Conservation (phyloP, 2,797 vertebrate genomes). For the Pseudochaenichthys georgianus region DNA sequence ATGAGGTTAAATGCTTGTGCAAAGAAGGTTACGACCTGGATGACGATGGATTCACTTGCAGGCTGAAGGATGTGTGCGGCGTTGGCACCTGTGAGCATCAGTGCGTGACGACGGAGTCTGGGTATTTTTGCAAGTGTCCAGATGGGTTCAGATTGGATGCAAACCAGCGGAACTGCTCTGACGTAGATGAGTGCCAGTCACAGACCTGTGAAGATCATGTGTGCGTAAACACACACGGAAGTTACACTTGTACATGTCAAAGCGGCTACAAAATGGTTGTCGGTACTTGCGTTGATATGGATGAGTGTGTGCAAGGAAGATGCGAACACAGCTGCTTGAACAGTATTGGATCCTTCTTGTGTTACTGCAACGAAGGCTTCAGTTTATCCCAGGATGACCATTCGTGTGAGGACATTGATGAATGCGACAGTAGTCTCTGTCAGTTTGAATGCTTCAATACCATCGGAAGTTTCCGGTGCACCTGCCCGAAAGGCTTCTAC, state of each 20-base stretch:
- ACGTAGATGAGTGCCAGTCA: slow-evolving; percentile 77
- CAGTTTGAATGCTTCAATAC: slow-evolving; percentile 75
- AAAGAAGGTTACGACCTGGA: slow-evolving; percentile 69
- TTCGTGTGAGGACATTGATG: slow-evolving; percentile 74
- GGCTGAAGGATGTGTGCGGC: slow-evolving; percentile 58
- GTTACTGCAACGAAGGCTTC: slow-evolving; percentile 77
- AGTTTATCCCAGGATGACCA: slow-evolving; percentile 39
- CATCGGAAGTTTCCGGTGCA: slow-evolving; percentile 74
- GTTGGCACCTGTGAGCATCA: slow-evolving; percentile 64
- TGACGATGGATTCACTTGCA: slow-evolving; percentile 70
- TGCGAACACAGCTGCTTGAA: slow-evolving; percentile 79
- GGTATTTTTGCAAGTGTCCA: slow-evolving; percentile 73
- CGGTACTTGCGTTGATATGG: slow-evolving; percentile 71
- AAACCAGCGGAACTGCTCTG: slow-evolving; percentile 73
- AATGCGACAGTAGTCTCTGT: slow-evolving; percentile 71
- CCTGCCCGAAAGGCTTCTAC: slow-evolving; percentile 42
- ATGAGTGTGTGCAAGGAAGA: slow-evolving; percentile 70
- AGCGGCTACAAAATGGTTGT: slow-evolving; percentile 61
- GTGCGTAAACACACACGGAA: slow-evolving; percentile 74
- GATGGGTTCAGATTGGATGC: slow-evolving; percentile 69
- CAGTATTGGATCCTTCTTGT: slow-evolving; percentile 77
- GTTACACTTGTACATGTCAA: slow-evolving; percentile 76
- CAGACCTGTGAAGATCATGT: slow-evolving; percentile 55
- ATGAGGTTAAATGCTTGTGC: slow-evolving; percentile 69
- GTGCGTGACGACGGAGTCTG: slow-evolving; percentile 53